Percentiles rank a stretch among this genome's conserved stretches.
These are phyloP conservation scores for Bubo bubo DNA, from an alignment of 2,113 vertebrate species.

Conservation along the genomic window DNA sequence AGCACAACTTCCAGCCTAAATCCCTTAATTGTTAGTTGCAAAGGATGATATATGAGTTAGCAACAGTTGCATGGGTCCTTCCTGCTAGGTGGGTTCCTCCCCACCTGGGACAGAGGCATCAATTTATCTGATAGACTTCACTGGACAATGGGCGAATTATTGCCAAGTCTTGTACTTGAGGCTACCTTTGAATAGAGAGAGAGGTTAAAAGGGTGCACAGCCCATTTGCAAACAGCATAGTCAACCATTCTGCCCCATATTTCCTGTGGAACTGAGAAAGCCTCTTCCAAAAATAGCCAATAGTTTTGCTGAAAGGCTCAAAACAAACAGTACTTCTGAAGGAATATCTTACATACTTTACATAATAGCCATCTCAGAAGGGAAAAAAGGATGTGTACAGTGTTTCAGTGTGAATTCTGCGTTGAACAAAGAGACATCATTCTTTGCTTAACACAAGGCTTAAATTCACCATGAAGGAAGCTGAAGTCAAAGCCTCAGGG, in stretches of 20 bases:
- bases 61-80: neutral
- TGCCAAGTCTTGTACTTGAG: neutral
- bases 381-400: neutral
- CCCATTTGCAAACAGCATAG: neutral
- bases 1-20: neutral
- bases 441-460: conserved; percentile 59
- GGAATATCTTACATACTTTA: conserved; percentile 45
- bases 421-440: conserved; percentile 36
- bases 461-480: conserved; percentile 50
- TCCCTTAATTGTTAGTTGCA: neutral
- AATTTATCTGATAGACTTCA: neutral
- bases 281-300: conserved; percentile 20
- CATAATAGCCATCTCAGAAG: conserved; percentile 38
- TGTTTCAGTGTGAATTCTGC: conserved; percentile 2
- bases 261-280: neutral
- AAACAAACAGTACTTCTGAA: conserved; percentile 43
- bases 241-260: neutral
- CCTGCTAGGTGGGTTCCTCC: neutral
- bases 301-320: conserved; percentile 15
- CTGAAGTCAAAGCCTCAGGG: conserved; percentile 9
- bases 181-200: neutral
- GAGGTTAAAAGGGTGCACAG: neutral
- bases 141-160: neutral
- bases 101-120: neutral
- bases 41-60: neutral